These are phyloP conservation scores for Zaprionus bogoriensis DNA, from an alignment of 2,888 invertebrate species.

Conservation along the genomic window DNA sequence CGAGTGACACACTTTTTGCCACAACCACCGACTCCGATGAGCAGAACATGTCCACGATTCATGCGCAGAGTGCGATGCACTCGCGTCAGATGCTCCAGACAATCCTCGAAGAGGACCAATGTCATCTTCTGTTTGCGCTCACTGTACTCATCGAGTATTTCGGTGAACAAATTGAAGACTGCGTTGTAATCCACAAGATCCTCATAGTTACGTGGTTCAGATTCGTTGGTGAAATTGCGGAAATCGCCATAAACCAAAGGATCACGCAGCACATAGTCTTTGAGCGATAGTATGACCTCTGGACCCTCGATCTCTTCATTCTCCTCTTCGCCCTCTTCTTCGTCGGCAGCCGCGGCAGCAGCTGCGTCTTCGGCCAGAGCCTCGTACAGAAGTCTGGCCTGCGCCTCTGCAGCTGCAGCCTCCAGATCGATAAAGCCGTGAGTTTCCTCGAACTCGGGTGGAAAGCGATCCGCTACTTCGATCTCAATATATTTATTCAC, in stretches of 20 bases:
- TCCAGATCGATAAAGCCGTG: conserved; percentile 73
- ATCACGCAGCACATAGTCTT: conserved; percentile 89
- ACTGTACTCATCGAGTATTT: conserved; percentile 94
- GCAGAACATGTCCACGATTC: conserved; percentile 90
- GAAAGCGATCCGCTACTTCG: conserved; percentile 85
- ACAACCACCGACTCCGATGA: conserved; percentile 95
- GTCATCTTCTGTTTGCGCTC: conserved; percentile 89
- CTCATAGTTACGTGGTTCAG: conserved; percentile 91
- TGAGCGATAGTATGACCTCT: conserved; percentile 50
- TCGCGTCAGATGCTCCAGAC: conserved; percentile 94
- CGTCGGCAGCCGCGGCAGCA: conserved; percentile 37
- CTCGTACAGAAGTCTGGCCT: conserved; percentile 58
- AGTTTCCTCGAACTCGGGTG: conserved; percentile 69
- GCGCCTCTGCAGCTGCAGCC: conserved; percentile 53
- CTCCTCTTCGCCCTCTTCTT: conserved; percentile 34
- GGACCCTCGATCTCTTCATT: conserved; percentile 46
- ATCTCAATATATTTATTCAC: conserved; percentile 86
- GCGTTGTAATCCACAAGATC: conserved; percentile 95
- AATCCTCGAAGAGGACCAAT: conserved; percentile 95
- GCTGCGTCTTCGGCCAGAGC: conserved; percentile 38
- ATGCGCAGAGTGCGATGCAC: conserved; percentile 93
- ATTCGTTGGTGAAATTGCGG: conserved; percentile 91
- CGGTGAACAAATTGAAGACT: conserved; percentile 93
- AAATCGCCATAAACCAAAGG: conserved; percentile 95
- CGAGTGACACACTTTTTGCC: conserved; percentile 93